These are phyloP conservation scores for Apocheima hispidaria DNA, from an alignment of 2,888 invertebrate genomes.

Conservation along the genomic window DNA sequence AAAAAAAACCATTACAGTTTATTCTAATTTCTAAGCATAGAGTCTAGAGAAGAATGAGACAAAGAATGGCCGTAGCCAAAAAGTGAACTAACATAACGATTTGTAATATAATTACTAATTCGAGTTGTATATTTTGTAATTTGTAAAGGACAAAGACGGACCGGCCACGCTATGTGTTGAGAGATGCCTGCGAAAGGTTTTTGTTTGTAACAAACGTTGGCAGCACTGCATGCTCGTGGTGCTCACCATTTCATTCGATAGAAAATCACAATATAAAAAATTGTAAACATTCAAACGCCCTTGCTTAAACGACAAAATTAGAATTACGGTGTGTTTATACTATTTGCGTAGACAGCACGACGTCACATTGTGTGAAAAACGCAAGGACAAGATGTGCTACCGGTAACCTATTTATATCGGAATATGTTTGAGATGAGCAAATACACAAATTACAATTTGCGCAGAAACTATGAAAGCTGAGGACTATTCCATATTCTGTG, in stretches of 20 bases:
- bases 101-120: too few species aligned
- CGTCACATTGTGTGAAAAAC: slow-evolving; percentile 19
- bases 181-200: too few species aligned
- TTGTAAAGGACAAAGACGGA: too few species aligned
- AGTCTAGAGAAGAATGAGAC: too few species aligned
- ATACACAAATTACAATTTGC: background rate
- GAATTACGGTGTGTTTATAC: slow-evolving; percentile 17
- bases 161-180: too few species aligned
- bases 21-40: too few species aligned
- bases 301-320: slow-evolving; percentile 22
- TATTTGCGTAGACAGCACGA: slow-evolving; percentile 8
- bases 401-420: slow-evolving; percentile 17
- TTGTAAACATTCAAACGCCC: slow-evolving; percentile 13
- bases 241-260: background rate
- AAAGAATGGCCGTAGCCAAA: too few species aligned
- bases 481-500: background rate
- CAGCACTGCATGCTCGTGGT: background rate
- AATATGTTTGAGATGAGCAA: slow-evolving; percentile 7
- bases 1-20: too few species aligned
- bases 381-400: slow-evolving; percentile 1
- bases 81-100: too few species aligned
- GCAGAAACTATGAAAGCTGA: background rate
- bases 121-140: too few species aligned
- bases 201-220: too few species aligned
- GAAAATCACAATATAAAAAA: slow-evolving; percentile 3